Percentiles rank a stretch among this genome's conserved stretches.
These are phyloP conservation scores for Pseudopipra pipra DNA, from an alignment of 2,113 vertebrate genomes.

Conservation along the genomic window DNA sequence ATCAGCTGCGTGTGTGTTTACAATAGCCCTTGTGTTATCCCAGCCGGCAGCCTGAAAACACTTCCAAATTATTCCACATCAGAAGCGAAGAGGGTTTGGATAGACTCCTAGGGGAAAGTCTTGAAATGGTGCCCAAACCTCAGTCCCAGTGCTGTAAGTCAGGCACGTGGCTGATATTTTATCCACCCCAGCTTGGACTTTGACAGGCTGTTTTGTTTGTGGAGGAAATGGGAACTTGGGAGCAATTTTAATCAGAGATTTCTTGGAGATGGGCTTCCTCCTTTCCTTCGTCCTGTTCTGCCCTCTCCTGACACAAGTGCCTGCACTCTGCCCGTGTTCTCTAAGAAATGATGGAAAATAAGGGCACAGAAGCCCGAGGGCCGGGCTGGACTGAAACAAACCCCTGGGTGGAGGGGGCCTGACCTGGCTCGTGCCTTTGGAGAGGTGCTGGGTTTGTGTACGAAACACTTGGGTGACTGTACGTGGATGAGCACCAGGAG, in stretches of 20 bases:
- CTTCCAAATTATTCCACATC: conserved; percentile 49
- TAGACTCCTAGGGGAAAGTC: conserved; percentile 48
- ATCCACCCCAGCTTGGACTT: neutral
- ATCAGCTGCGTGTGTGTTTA: neutral
- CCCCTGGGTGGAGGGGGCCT: accelerated
- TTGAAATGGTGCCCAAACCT: conserved; percentile 71
- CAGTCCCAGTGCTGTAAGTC: conserved; percentile 49
- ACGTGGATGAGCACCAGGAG: neutral
- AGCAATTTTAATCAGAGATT: neutral
- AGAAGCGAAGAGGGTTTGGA: conserved; percentile 43
- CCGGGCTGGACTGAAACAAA: neutral
- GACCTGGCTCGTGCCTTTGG: neutral
- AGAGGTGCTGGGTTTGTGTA: accelerated
- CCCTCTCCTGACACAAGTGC: neutral
- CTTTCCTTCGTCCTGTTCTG: neutral
- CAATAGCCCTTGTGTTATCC: conserved; percentile 36
- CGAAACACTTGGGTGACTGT: neutral
- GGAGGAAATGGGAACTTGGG: neutral
- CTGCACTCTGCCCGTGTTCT: accelerated
- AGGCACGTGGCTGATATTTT: conserved; percentile 64
- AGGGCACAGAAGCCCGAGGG: accelerated
- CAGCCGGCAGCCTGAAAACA: conserved; percentile 33
- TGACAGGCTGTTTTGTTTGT: neutral
- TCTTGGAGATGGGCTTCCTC: neutral
- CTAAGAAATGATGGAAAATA: neutral